A percentile compares a stretch with the other conserved stretches of the same genome.
phyloP scores from a whole-genome alignment of 2,888 invertebrate species.

The Eulithis testata region DNA sequence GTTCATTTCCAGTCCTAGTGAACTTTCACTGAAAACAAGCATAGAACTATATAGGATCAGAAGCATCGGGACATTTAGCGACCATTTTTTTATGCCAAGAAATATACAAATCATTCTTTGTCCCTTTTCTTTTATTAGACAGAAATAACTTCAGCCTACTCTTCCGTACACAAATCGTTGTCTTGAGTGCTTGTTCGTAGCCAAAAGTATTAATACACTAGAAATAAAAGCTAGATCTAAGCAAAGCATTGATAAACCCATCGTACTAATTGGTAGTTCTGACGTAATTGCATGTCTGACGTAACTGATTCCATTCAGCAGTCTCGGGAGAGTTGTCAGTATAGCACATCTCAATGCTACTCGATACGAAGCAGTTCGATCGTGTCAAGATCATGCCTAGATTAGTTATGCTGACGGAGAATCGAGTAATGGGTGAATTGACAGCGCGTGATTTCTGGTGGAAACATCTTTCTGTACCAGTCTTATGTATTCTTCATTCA shows the following conservation, averaged over 20 bases:
- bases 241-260: slow-evolving; percentile 9
- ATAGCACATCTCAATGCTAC: slow-evolving; percentile 8
- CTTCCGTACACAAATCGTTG: not conserved
- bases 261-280: slow-evolving; percentile 23
- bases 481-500: too few relatives aligned
- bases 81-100: too few relatives aligned
- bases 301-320: slow-evolving; percentile 16
- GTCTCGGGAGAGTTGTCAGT: slow-evolving; percentile 20
- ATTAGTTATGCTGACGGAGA: slow-evolving; percentile 4
- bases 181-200: not conserved
- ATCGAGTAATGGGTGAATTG: not conserved
- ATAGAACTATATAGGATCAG: too few relatives aligned
- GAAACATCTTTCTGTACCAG: not conserved
- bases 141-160: too few relatives aligned
- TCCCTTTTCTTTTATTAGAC: too few relatives aligned
- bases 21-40: too few relatives aligned
- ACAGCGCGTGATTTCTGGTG: not conserved
- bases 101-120: too few relatives aligned
- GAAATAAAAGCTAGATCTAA: too few relatives aligned
- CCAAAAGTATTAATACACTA: too few relatives aligned
- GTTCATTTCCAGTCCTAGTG: too few relatives aligned
- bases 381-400: slow-evolving; percentile 3
- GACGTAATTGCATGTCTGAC: slow-evolving; percentile 30
- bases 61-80: too few relatives aligned
- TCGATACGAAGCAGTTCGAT: slow-evolving; percentile 11